phyloP scores from a whole-genome alignment of 2,113 vertebrate genomes.

The Polypterus bichir region DNA sequence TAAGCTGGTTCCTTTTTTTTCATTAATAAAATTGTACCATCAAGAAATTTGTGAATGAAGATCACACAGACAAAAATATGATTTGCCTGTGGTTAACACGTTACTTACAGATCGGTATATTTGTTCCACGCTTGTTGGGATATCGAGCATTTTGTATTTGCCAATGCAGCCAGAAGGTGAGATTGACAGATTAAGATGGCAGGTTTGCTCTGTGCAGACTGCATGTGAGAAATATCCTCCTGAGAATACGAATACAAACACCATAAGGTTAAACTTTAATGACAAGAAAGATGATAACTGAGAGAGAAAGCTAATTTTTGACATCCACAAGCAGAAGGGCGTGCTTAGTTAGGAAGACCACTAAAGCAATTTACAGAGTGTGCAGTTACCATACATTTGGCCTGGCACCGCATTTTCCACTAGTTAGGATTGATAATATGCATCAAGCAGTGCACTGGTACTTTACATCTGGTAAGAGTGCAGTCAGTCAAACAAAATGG shows the following conservation, averaged over 20 bases:
- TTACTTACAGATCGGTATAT: slow-evolving; percentile 76
- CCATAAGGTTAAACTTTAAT: too few species aligned
- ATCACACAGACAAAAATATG: neutral
- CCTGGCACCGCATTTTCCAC: too few species aligned
- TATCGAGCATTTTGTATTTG: slow-evolving; percentile 65
- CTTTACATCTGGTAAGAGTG: too few species aligned
- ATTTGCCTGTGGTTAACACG: neutral
- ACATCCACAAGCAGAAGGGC: too few species aligned
- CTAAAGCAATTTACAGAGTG: too few species aligned
- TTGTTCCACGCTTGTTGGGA: slow-evolving; percentile 70
- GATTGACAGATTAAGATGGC: slow-evolving; percentile 50
- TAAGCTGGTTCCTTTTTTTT: neutral
- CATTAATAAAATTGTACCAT: neutral
- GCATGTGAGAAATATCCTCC: slow-evolving; percentile 46
- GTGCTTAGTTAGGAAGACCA: too few species aligned
- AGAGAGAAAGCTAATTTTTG: too few species aligned
- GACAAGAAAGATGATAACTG: too few species aligned
- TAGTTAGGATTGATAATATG: too few species aligned
- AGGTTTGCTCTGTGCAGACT: slow-evolving; percentile 40
- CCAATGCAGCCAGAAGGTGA: slow-evolving; percentile 63
- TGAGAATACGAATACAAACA: slow-evolving; percentile 23
- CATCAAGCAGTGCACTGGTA: too few species aligned
- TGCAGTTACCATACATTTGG: too few species aligned
- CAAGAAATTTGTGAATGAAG: neutral
- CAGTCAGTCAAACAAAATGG: too few species aligned